Evolutionary conservation across 2,113 vertebrate genomes (phyloP).

Genomic region (Gadus macrocephalus): DNA sequence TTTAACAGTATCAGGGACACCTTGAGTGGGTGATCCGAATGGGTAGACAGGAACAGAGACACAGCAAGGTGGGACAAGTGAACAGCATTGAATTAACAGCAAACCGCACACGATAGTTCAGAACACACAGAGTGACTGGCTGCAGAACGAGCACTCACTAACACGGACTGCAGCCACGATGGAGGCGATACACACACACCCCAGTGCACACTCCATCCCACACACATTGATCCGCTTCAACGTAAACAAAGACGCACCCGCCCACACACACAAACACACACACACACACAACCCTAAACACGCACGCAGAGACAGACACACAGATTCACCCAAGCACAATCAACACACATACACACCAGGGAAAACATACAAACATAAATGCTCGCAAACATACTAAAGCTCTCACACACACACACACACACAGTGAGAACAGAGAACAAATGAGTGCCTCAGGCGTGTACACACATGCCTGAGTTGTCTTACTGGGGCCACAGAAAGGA

Average conservation of each 20-base stretch:
- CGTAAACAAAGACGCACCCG: constrained; percentile 33
- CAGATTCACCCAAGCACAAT: constrained; percentile 13
- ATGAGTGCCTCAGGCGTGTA: constrained; percentile 42
- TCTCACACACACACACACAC: constrained; percentile 14
- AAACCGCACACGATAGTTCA: constrained; percentile 26
- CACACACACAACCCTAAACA: constrained; percentile 35
- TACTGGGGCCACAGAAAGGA: constrained; percentile 47
- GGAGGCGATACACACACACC: not conserved
- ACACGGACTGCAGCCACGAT: constrained; percentile 48
- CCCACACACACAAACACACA: constrained; percentile 39
- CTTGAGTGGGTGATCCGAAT: too few species aligned
- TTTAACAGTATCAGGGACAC: too few species aligned
- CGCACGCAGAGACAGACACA: constrained; percentile 18
- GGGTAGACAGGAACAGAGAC: constrained; percentile 44
- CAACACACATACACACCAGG: constrained; percentile 4
- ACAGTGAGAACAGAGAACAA: constrained; percentile 33
- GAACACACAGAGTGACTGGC: constrained; percentile 43
- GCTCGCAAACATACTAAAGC: constrained; percentile 52
- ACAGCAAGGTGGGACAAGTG: constrained; percentile 38
- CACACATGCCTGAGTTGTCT: constrained; percentile 43
- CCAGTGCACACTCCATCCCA: not conserved
- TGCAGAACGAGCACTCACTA: constrained; percentile 58
- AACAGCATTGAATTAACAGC: constrained; percentile 22
- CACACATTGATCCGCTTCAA: not conserved
- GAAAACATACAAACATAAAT: constrained; percentile 22